Evolutionary conservation across 2,113 vertebrate genomes (phyloP), one percentile per base, ranked within the genome.

Genomic region (Actenoides hombroni): DNA sequence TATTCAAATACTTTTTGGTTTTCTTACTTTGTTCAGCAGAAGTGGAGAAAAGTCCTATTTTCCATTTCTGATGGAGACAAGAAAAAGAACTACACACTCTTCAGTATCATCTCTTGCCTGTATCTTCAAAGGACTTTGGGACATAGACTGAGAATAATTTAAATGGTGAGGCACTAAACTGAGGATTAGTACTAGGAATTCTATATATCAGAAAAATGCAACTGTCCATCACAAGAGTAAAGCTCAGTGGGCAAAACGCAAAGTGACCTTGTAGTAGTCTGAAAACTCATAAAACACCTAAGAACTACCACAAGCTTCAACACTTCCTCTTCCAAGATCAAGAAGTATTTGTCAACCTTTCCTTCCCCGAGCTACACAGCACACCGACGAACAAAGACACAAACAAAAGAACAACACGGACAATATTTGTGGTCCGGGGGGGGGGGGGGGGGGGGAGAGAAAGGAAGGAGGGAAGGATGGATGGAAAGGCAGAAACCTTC

Each of bases 371-470:
- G 53, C 29, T 37, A 37, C 11, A 6, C 6, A 35, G 31, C 21
- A 48, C 48, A n/a, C n/a, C n/a, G n/a, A n/a, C n/a, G n/a, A n/a
- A n/a, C n/a, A n/a, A n/a, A n/a, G n/a, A n/a, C n/a, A n/a, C n/a
- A n/a, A n/a, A n/a, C n/a, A n/a, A n/a, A n/a, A n/a, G n/a, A n/a
- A n/a, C n/a, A n/a, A n/a, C n/a, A n/a, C n/a, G n/a, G n/a, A n/a
- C n/a, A n/a, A n/a, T n/a, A n/a, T n/a, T n/a, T n/a, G n/a, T n/a
- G n/a, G n/a, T n/a, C n/a, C n/a, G n/a, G n/a, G n/a, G n/a, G n/a
- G n/a, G n/a, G n/a, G n/a, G n/a, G n/a, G n/a, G n/a, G 9, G 12
- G 3, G 5, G 12, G 13, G 10, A 6, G 10, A 35, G 19, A 23
- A 17, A 57, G 19, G 18, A 20, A 67, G 46, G 24, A 39, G 19